Conservation (phyloP, 2,888 invertebrate species). For the Idaea biselata region DNA sequence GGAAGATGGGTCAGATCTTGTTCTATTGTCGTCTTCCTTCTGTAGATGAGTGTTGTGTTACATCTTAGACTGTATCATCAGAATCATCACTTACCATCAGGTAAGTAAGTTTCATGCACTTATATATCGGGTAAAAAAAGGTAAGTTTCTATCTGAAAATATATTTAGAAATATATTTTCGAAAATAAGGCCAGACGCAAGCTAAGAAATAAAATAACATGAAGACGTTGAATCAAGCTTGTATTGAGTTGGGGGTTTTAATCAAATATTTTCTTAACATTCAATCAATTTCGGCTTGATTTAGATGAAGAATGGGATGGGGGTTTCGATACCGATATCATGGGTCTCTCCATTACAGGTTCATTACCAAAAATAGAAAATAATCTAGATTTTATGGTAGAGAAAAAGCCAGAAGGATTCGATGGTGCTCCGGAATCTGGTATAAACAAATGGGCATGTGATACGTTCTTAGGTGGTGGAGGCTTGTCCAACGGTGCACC, state of each 20-base stretch:
- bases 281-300: slow-evolving; percentile 25
- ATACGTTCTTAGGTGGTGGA: slow-evolving; percentile 19
- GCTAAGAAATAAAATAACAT: neutral
- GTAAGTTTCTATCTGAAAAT: too few species aligned
- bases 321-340: neutral
- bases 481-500: slow-evolving; percentile 39
- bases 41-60: too few species aligned
- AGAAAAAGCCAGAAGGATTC: slow-evolving; percentile 33
- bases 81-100: too few species aligned
- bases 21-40: too few species aligned
- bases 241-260: slow-evolving; percentile 3
- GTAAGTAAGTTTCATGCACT: too few species aligned
- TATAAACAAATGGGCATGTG: slow-evolving; percentile 16
- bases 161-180: too few species aligned
- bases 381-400: slow-evolving; percentile 41
- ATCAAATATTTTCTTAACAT: slow-evolving; percentile 17
- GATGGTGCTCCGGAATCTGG: slow-evolving; percentile 15
- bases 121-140: too few species aligned
- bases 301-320: slow-evolving; percentile 18
- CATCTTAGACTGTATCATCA: too few species aligned
- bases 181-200: neutral
- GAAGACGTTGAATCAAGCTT: neutral
- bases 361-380: slow-evolving; percentile 41
- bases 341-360: slow-evolving; percentile 11
- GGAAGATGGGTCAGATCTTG: too few species aligned